Conservation (phyloP, 2,888 invertebrate genomes). For the Drosophila mimica region DNA sequence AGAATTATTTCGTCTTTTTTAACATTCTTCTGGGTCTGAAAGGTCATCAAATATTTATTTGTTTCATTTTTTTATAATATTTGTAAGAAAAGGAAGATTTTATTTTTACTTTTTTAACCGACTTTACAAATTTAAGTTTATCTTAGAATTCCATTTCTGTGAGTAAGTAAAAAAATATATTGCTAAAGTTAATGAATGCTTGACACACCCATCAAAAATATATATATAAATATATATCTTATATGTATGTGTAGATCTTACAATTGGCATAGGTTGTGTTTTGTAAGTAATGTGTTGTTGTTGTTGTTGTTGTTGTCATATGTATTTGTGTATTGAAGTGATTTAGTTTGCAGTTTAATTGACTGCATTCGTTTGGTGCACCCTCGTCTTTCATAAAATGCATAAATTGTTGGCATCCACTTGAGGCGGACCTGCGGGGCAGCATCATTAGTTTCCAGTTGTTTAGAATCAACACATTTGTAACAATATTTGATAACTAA, state of each 20-base stretch:
- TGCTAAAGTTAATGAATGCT: no score
- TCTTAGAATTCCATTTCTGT: not conserved
- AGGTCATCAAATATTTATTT: not conserved
- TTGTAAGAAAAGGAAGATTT: not conserved
- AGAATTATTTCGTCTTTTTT: not conserved
- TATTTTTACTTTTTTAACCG: not conserved
- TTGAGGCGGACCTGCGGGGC: constrained; percentile 52
- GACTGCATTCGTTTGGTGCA: constrained; percentile 31
- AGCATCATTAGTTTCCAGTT: constrained; percentile 73
- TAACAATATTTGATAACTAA: constrained; percentile 84
- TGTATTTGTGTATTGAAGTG: constrained; percentile 62
- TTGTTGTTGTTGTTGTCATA: constrained; percentile 7
- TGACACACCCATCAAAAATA: no score
- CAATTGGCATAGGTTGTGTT: constrained; percentile 2
- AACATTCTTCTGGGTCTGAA: not conserved
- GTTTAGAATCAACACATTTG: constrained; percentile 83
- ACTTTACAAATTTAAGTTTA: not conserved
- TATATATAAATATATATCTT: not conserved
- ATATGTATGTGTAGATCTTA: not conserved
- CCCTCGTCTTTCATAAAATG: constrained; percentile 69
- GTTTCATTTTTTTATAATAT: not conserved
- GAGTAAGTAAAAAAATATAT: not conserved
- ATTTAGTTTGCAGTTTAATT: constrained; percentile 52
- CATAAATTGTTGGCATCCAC: constrained; percentile 74
- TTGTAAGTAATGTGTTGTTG: constrained; percentile 9